Evolutionary conservation across 2,113 vertebrate species (phyloP).

Genomic region (Canis aureus): DNA sequence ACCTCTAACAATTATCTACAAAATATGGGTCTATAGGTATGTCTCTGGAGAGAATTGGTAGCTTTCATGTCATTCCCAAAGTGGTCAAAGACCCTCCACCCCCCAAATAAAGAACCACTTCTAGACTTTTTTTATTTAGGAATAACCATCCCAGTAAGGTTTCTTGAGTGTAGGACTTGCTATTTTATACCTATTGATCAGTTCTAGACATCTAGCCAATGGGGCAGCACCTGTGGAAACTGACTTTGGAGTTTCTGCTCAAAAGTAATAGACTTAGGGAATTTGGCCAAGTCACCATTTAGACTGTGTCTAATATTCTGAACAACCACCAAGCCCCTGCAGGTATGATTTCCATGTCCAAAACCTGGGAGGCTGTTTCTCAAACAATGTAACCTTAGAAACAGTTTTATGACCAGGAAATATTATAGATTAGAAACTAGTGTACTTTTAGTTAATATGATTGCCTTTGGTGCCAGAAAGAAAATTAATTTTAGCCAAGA

Average conservation of each 20-base stretch:
- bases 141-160: not conserved
- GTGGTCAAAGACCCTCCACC: not conserved
- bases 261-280: not conserved
- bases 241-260: not conserved
- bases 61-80: constrained; percentile 17
- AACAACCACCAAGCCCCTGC: constrained; percentile 13
- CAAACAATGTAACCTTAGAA: constrained; percentile 22
- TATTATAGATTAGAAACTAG: not conserved
- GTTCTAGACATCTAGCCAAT: not conserved
- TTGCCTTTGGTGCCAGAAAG: constrained; percentile 33
- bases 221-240: not conserved
- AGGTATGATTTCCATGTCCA: not conserved
- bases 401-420: not conserved
- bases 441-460: constrained; percentile 40
- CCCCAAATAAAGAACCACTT: not conserved
- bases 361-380: not conserved
- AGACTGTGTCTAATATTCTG: not conserved
- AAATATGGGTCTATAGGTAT: not conserved
- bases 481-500: constrained; percentile 39
- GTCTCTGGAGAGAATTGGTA: not conserved
- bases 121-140: not conserved
- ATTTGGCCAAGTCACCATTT: not conserved
- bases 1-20: not conserved
- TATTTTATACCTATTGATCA: not conserved
- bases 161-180: not conserved